A percentile compares a stretch with the other conserved stretches of the same genome.
These are phyloP conservation scores for Yponomeuta malinellus DNA, from an alignment of 2,888 invertebrate species.

Conservation along the genomic window DNA sequence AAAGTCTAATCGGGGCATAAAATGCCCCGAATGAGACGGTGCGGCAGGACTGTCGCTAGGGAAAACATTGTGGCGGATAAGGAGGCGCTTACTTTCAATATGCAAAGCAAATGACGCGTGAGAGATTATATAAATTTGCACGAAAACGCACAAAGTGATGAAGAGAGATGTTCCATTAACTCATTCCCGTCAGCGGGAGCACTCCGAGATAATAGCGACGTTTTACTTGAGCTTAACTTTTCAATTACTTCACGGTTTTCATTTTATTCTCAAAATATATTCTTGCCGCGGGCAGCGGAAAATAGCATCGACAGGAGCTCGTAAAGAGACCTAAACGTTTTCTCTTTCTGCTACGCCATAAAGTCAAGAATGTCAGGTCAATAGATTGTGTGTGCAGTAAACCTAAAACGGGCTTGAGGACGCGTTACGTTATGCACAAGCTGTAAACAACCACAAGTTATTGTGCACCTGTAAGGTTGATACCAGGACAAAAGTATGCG, in stretches of 20 bases:
- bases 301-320: not conserved
- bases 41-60: not conserved
- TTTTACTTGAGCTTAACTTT: not conserved
- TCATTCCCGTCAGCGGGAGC: not conserved
- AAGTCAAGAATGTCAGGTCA: not conserved
- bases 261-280: not conserved
- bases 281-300: not conserved
- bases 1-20: slow-evolving; percentile 15
- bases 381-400: not conserved
- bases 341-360: slow-evolving; percentile 2
- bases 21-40: slow-evolving; percentile 1
- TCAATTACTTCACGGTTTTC: not conserved
- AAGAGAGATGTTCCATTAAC: slow-evolving; percentile 17
- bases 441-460: not conserved
- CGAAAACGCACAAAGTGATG: slow-evolving; percentile 16
- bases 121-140: slow-evolving; percentile 21
- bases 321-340: not conserved
- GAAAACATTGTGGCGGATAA: not conserved
- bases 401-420: not conserved
- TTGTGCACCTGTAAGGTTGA: not conserved
- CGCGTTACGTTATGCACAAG: not conserved
- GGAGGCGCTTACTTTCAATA: slow-evolving; percentile 19
- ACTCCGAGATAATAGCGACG: not conserved
- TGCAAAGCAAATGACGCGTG: slow-evolving; percentile 23
- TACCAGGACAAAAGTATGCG: not conserved